phyloP scores from a whole-genome alignment of 2,113 vertebrate species.

The Anser cygnoides region DNA sequence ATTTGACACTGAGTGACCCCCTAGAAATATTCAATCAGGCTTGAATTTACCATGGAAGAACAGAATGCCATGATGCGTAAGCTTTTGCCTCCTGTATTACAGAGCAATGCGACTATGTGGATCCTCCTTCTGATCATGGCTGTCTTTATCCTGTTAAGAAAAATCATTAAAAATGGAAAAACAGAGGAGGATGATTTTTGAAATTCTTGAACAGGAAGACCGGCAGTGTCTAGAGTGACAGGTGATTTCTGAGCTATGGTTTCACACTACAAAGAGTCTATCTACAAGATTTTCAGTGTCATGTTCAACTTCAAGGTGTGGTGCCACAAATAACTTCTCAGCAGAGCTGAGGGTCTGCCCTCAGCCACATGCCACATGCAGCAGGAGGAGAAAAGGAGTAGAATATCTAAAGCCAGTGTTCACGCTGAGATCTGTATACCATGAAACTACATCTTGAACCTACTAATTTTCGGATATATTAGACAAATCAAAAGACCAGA shows the following conservation, averaged over 20 bases:
- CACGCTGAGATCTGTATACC: neutral
- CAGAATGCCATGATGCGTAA: neutral
- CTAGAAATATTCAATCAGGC: neutral
- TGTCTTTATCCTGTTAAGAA: neutral
- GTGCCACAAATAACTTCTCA: neutral
- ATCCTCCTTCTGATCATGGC: neutral
- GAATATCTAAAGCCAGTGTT: neutral
- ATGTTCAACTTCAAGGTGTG: neutral
- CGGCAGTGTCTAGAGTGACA: neutral
- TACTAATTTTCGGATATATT: neutral
- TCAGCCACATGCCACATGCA: neutral
- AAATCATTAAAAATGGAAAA: neutral
- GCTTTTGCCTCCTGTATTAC: neutral
- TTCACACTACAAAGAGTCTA: neutral
- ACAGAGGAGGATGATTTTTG: neutral
- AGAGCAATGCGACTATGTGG: neutral
- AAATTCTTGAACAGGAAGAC: neutral
- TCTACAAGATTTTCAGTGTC: neutral
- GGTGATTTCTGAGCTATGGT: neutral
- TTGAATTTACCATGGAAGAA: neutral
- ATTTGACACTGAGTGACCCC: neutral
- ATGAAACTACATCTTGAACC: neutral
- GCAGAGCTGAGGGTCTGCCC: neutral
- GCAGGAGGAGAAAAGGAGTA: neutral
- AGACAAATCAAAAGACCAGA: neutral